Evolutionary conservation across 2,888 invertebrate species (phyloP), one percentile per base, ranked within the genome.

Genomic region (Eupithecia pulchellata): DNA sequence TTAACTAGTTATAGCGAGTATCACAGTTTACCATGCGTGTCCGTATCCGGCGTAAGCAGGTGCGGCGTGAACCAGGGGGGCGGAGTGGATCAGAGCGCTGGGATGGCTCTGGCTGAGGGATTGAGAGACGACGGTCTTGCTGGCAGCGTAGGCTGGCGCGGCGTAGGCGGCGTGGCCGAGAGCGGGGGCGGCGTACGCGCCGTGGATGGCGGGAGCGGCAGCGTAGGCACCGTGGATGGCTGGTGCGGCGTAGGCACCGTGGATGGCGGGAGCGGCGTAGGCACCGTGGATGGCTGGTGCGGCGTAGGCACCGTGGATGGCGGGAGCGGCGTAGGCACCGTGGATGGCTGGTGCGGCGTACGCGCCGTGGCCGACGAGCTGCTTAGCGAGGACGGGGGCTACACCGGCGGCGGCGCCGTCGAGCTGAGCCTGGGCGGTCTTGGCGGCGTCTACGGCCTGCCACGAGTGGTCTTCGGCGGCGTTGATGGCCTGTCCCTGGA

Each of bases 401-500:
- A 85, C 92, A 68, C 92, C 93, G 47, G 93, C 93, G 82, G 93
- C 91, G 78, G 92, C 92, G 69, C 93, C 93, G 82, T 94, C 93
- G 65, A 91, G 76, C 77, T 91, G 89, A 78, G 93, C 93, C 79
- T 91, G 87, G 1, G 82, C 89, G 84, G 93, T 93, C 86, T 92
- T 89, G 70, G 85, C 93, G 75, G 94, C 92, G 76, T 93, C 93
- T 47, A 93, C 87, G 52, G 91, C 90, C 78, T 92, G 92, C 92
- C 94, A 94, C 27, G 91, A 91, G 87, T 93, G 90, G 82, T 92
- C 92, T 75, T 90, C 92, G 68, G 93, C 94, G 79, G 93, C 92
- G 89, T 94, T 93, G 83, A 92, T 82, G 75, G 92, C 93, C 78
- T 86, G 91, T 69, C 92, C 93, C 65, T 92, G 92, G 81, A 90